Percentiles rank a stretch among this genome's conserved stretches.
Conservation (phyloP, 2,888 invertebrate genomes). For the Tetragnatha montana region DNA sequence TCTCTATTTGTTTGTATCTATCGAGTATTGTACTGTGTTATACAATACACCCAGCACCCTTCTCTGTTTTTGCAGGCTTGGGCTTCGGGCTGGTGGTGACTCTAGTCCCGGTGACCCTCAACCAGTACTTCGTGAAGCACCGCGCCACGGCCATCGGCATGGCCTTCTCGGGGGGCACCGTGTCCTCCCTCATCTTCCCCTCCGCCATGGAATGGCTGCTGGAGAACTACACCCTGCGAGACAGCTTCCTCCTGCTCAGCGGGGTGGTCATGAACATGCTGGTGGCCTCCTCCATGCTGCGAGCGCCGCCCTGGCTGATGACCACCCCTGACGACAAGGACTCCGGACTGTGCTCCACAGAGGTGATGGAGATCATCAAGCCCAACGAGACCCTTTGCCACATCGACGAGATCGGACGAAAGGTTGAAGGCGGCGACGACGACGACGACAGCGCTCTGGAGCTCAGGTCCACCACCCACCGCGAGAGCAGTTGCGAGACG, state of each 20-base stretch:
- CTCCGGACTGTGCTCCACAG: not conserved
- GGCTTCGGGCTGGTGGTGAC: slow-evolving; percentile 72
- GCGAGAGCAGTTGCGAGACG: not conserved
- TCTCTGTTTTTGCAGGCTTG: slow-evolving; percentile 59
- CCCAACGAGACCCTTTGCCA: not conserved
- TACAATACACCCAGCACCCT: too few species aligned
- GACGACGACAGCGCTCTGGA: not conserved
- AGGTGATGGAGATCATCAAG: not conserved
- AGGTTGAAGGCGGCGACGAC: not conserved
- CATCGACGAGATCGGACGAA: not conserved
- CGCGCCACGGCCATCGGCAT: slow-evolving; percentile 71
- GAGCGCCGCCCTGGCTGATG: slow-evolving; percentile 52
- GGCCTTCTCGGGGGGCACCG: slow-evolving; percentile 71
- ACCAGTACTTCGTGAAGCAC: slow-evolving; percentile 72
- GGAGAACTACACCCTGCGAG: slow-evolving; percentile 62
- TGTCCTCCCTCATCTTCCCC: slow-evolving; percentile 72
- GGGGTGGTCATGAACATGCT: slow-evolving; percentile 70
- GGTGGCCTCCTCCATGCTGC: slow-evolving; percentile 50
- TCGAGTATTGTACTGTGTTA: too few species aligned
- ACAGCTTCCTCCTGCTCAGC: slow-evolving; percentile 70
- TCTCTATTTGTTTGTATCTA: too few species aligned
- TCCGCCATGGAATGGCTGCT: slow-evolving; percentile 68
- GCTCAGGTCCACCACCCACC: not conserved
- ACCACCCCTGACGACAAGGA: slow-evolving; percentile 30
- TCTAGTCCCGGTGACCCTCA: slow-evolving; percentile 69